Conservation (phyloP, 1,140 invertebrate species). For the Drepana arcuata region DNA sequence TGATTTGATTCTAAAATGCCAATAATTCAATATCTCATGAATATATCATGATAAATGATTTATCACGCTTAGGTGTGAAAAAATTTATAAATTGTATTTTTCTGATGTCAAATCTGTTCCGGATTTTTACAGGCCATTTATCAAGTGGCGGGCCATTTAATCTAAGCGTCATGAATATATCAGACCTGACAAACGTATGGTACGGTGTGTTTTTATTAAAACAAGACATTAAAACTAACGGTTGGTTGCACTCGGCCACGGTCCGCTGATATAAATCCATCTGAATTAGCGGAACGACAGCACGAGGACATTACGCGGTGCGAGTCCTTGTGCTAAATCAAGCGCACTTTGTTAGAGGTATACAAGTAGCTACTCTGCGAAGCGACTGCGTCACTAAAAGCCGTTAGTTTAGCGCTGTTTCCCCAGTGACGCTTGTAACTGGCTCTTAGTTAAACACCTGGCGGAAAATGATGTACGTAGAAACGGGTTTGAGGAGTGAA, state of each 20-base stretch:
- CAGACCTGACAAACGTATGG: constrained; percentile 17
- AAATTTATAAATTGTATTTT: background rate
- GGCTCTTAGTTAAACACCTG: too few species aligned
- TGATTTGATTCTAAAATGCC: too few species aligned
- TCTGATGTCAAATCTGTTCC: constrained; percentile 11
- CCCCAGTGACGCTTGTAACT: too few species aligned
- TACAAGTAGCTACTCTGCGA: constrained; percentile 3
- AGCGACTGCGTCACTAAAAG: constrained; percentile 8
- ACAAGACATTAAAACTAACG: constrained; percentile 21
- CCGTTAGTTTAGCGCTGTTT: constrained; percentile 2
- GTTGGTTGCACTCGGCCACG: constrained; percentile 16
- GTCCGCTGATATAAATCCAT: constrained; percentile 28
- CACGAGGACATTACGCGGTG: constrained; percentile 19
- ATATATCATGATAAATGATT: too few species aligned
- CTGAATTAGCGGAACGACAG: constrained; percentile 27
- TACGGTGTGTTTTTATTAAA: constrained; percentile 15
- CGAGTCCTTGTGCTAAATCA: constrained; percentile 30
- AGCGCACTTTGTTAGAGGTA: constrained; percentile 12
- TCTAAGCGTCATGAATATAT: constrained; percentile 42
- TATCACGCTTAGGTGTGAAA: background rate
- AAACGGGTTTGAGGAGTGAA: too few species aligned
- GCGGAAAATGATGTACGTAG: too few species aligned
- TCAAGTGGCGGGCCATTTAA: constrained; percentile 42
- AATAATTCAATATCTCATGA: too few species aligned
- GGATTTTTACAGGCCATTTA: constrained; percentile 31